Base-by-base conservation (phyloP, 2,888 invertebrate genomes). In the Boloria euphrosyne region DNA sequence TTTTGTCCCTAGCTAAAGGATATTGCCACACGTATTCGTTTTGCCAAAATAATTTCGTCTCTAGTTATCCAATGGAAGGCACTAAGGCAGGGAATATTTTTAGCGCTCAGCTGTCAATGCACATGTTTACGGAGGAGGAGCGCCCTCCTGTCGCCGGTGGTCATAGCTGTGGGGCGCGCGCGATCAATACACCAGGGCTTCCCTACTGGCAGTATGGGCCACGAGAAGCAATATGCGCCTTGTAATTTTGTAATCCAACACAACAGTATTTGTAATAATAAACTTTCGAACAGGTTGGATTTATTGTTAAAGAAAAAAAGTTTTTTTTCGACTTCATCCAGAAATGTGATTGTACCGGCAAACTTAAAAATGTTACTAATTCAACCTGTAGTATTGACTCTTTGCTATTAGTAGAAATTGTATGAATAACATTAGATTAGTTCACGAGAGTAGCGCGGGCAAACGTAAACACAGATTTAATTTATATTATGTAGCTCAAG, bases 91-190 rank as follows among this genome's bases (percentile, higher is more conserved):
- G 64, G 54, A 18, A 31, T 64, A 67, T 67, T 54, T 64, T 65
- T 64, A 70, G 64, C 67, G 61, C 67, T 70, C 63, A 66, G 66
- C 67, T 69, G 72, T 68, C 69, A 70, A 62, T 78, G 77, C 82
- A 84, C 79, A 82, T 82, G 80, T 82, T 76, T 84, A 85, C 71
- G 80, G 80, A 81, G 83, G 80, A 80, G 82, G 82, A 83, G 85
- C 87, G 89, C 86, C 89, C 89, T 85, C 80, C 82, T 87, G 90
- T 87, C 89, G 90, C 86, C 90, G 84, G 81, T 89, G 87, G 88
- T 79, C 89, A 86, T 83, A 83, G 85, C 66, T 82, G 85, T 86
- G 88, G 89, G 89, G 87, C 80, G 87, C 81, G 71, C 75, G 76
- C 89, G 89, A 90, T 90, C 90, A 73, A 91, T 91, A 91, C 84